Evolutionary conservation across 2,888 invertebrate species (phyloP).

Genomic region (Mimachlamys varia): DNA sequence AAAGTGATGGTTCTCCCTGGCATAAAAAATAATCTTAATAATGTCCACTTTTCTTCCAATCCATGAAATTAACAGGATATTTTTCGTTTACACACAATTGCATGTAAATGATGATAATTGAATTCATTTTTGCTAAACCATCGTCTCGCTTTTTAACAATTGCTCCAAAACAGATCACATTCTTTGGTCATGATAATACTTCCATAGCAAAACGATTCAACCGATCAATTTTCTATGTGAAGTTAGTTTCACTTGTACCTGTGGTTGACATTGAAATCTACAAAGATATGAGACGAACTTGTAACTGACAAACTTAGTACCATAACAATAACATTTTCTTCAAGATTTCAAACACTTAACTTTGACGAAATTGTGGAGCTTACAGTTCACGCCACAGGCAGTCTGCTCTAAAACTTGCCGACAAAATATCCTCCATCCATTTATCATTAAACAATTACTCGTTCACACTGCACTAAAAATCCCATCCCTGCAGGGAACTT

Average conservation of each 20-base stretch:
- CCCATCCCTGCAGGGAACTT: not conserved
- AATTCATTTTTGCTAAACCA: not conserved
- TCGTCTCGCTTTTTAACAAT: not conserved
- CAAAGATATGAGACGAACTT: not conserved
- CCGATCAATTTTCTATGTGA: conserved; percentile 19
- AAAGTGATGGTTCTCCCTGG: not conserved
- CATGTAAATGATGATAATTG: not conserved
- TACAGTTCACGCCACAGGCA: not conserved
- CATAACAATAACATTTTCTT: not conserved
- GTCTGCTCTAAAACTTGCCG: not conserved
- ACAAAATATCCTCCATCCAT: not conserved
- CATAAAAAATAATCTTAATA: not conserved
- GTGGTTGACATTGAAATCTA: not conserved
- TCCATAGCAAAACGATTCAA: not conserved
- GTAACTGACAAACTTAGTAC: not conserved
- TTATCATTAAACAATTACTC: not conserved
- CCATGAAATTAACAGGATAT: not conserved
- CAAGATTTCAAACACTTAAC: not conserved
- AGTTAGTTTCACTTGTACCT: not conserved
- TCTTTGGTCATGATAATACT: conserved; percentile 21
- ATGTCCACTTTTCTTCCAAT: not conserved
- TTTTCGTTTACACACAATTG: not conserved
- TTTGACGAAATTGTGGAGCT: not conserved
- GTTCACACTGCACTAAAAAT: not conserved
- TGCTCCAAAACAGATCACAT: conserved; percentile 20